Evolutionary conservation across 2,888 invertebrate genomes (phyloP).

Genomic region (Odontocolon sp.): DNA sequence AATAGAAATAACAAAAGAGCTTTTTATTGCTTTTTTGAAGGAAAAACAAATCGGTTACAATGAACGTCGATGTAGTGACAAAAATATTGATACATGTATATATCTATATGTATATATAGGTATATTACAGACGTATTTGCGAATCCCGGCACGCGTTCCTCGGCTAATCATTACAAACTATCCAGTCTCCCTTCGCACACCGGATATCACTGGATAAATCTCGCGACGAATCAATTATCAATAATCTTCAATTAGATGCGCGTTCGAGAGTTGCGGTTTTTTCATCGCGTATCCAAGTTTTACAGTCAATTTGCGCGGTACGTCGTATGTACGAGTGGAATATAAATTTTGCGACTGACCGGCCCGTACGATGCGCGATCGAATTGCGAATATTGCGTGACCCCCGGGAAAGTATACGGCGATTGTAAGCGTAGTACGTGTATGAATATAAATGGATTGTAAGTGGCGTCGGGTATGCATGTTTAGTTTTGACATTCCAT

Average conservation of each 20-base stretch:
- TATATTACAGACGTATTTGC: not conserved
- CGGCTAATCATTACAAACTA: not conserved
- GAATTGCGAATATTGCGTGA: slow-evolving; percentile 20
- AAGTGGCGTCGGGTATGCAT: slow-evolving; percentile 9
- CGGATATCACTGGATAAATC: slow-evolving; percentile 24
- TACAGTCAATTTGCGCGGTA: slow-evolving; percentile 4
- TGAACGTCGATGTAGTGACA: too few species aligned
- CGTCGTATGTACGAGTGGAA: not conserved
- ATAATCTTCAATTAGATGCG: not conserved
- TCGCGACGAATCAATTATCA: slow-evolving; percentile 38
- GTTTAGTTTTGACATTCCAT: slow-evolving; percentile 19
- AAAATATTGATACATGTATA: too few species aligned
- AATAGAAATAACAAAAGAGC: too few species aligned
- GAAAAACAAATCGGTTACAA: too few species aligned
- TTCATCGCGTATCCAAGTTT: slow-evolving; percentile 1
- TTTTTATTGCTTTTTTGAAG: too few species aligned
- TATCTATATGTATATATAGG: too few species aligned
- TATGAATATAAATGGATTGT: slow-evolving; percentile 46
- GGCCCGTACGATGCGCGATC: not conserved
- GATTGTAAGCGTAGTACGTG: not conserved
- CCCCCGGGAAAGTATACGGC: not conserved
- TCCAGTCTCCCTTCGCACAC: not conserved
- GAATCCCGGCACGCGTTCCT: too few species aligned
- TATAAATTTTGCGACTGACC: slow-evolving; percentile 13
- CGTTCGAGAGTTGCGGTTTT: not conserved